Evolutionary conservation across 2,113 vertebrate species (phyloP).

Genomic region (Zosterops hypoxanthus): DNA sequence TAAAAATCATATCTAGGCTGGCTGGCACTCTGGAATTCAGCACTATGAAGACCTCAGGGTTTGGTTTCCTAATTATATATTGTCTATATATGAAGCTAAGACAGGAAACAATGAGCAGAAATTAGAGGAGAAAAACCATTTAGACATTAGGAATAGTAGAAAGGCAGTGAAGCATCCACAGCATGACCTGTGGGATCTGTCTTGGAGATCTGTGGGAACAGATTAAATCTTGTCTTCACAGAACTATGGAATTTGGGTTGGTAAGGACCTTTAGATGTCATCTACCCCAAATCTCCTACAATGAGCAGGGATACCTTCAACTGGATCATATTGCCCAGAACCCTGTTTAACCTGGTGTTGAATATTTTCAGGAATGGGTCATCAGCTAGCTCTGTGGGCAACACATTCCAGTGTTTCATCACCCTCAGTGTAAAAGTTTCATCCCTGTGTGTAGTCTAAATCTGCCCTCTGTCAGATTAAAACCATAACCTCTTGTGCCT

Average conservation of each 20-base stretch:
- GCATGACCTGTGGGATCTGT: not conserved
- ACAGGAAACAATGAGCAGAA: not conserved
- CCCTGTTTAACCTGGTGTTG: not conserved
- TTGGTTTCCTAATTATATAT: not conserved
- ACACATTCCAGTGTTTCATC: fast-evolving
- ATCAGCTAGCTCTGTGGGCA: not conserved
- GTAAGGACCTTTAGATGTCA: not conserved
- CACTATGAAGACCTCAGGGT: not conserved
- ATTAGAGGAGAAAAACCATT: not conserved
- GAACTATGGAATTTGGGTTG: not conserved
- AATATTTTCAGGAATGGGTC: not conserved
- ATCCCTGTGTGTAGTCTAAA: not conserved
- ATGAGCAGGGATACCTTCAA: not conserved
- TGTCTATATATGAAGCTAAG: not conserved
- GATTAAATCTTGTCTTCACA: not conserved
- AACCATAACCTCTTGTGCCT: not conserved
- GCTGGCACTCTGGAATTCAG: not conserved
- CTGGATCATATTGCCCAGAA: not conserved
- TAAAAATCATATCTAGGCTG: not conserved
- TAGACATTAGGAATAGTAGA: not conserved
- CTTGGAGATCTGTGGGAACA: not conserved
- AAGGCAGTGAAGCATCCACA: not conserved
- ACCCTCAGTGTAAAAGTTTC: fast-evolving
- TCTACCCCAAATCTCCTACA: not conserved
- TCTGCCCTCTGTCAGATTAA: not conserved